Conservation (phyloP, 2,113 vertebrate species). For the Phrynosoma blainvillii region DNA sequence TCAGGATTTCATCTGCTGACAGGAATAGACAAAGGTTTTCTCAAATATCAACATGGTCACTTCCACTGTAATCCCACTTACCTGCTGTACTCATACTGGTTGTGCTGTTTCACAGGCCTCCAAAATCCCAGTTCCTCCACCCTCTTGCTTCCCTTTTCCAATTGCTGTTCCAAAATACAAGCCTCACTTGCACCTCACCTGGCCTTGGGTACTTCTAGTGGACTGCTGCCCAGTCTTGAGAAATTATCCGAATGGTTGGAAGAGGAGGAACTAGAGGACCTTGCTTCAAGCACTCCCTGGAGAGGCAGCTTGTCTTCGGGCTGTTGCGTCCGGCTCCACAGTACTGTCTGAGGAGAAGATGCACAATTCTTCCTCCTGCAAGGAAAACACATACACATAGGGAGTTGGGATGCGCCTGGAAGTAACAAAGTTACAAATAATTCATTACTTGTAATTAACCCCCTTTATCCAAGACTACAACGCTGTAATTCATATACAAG, state of each 20-base stretch:
- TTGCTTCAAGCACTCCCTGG: constrained; percentile 78
- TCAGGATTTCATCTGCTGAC: not conserved
- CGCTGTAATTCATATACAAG: no score
- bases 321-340: constrained; percentile 83
- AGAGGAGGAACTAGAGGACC: constrained; percentile 93
- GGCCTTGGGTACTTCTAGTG: constrained; percentile 91
- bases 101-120: no score
- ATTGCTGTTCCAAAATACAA: no score
- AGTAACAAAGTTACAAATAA: not conserved
- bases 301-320: constrained; percentile 83
- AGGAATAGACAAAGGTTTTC: not conserved
- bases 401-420: not conserved
- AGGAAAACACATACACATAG: not conserved
- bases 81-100: not conserved
- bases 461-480: not conserved
- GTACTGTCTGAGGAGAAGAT: constrained; percentile 85
- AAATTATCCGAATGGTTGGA: constrained; percentile 92
- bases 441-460: not conserved
- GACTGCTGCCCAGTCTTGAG: constrained; percentile 91
- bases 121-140: no score
- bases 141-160: no score
- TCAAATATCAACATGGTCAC: no score
- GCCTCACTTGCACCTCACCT: constrained; percentile 77
- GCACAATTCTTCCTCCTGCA: constrained; percentile 88
- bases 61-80: no score